Evolutionary conservation across 2,888 invertebrate species (phyloP).

Genomic region (Tyria jacobaeae): DNA sequence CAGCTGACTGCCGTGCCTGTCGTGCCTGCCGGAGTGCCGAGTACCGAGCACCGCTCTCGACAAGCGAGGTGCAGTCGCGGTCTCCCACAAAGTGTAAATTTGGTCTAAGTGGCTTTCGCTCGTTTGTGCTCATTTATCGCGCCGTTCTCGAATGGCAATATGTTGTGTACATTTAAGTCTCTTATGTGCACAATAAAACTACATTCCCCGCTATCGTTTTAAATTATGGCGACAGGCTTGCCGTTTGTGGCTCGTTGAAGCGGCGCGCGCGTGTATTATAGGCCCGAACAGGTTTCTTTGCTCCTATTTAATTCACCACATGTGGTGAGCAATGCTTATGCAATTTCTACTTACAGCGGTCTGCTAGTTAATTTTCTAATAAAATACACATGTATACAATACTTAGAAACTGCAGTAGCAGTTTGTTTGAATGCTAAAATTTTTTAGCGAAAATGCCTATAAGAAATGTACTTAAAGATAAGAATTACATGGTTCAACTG

Average conservation of each 20-base stretch:
- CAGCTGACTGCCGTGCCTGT: conserved; percentile 74
- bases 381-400: not conserved
- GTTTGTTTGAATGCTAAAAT: too few relatives aligned
- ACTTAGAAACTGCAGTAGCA: not conserved
- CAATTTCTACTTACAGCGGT: conserved; percentile 77
- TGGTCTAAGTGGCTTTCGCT: conserved; percentile 84
- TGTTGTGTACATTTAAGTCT: conserved; percentile 73
- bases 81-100: conserved; percentile 86
- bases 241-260: conserved; percentile 73
- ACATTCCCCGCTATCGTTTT: conserved; percentile 76
- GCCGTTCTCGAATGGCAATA: conserved; percentile 72
- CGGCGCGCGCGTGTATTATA: conserved; percentile 71
- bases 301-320: conserved; percentile 81
- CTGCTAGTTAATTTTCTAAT: conserved; percentile 64
- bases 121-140: conserved; percentile 81
- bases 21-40: conserved; percentile 51
- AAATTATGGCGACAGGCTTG: conserved; percentile 78
- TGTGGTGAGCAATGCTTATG: conserved; percentile 78
- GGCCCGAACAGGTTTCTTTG: conserved; percentile 78
- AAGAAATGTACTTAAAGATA: not conserved
- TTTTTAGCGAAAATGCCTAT: not conserved
- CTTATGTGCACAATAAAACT: conserved; percentile 77
- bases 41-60: conserved; percentile 55
- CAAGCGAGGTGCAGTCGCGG: conserved; percentile 67
- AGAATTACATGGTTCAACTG: not conserved